Evolutionary conservation across 2,888 invertebrate species (phyloP).

Genomic region (Tubulanus polymorphus): DNA sequence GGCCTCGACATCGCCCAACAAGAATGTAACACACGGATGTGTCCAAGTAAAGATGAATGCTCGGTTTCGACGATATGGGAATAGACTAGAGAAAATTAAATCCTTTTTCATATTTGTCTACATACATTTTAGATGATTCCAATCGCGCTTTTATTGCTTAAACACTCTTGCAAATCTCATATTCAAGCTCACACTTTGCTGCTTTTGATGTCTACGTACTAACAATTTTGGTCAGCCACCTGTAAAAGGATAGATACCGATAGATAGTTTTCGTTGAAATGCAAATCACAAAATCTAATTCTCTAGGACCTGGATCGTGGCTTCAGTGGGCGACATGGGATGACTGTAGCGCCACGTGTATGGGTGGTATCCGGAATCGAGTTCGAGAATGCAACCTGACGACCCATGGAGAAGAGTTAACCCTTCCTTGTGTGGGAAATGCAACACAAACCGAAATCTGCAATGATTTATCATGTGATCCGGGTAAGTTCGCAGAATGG

Average conservation of each 20-base stretch:
- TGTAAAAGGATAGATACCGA: no score
- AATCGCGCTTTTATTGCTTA: no score
- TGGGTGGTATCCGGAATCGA: constrained; percentile 31
- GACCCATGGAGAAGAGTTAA: constrained; percentile 36
- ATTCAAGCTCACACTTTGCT: no score
- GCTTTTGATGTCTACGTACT: no score
- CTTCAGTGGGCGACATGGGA: constrained; percentile 34
- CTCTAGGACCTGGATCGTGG: constrained; percentile 41
- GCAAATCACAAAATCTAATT: no score
- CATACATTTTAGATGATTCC: no score
- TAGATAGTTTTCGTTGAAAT: no score
- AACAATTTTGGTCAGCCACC: no score
- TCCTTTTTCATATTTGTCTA: no score
- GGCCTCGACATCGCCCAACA: not conserved
- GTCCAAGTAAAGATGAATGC: not conserved
- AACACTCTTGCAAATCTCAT: no score
- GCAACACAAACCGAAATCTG: constrained; percentile 25
- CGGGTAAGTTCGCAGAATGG: constrained; percentile 15
- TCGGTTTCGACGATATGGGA: no score
- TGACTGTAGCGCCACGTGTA: constrained; percentile 34
- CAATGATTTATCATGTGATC: constrained; percentile 31
- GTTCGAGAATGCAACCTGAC: constrained; percentile 32
- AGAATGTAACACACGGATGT: not conserved
- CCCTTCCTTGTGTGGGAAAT: constrained; percentile 34
- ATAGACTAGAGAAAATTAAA: no score